These are phyloP conservation scores for Dicrostonyx torquatus DNA, from an alignment of 2,797 vertebrate genomes.

Conservation along the genomic window DNA sequence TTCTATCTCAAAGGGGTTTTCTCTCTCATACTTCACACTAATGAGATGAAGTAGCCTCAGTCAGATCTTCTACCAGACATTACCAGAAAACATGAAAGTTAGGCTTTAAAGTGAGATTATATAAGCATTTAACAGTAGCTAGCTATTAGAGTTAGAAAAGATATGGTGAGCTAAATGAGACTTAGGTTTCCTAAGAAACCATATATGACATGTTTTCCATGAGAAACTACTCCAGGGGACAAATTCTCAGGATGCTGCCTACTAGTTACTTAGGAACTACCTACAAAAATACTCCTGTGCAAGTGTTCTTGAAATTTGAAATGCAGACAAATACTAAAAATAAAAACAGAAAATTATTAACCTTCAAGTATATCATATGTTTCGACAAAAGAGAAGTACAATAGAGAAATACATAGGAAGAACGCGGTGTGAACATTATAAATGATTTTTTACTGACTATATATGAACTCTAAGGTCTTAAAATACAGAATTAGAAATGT, in stretches of 20 bases:
- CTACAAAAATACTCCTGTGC: slow-evolving; percentile 1
- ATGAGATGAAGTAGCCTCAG: background rate
- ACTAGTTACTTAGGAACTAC: slow-evolving; percentile 30
- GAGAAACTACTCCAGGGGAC: slow-evolving; percentile 39
- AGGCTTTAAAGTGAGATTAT: slow-evolving; percentile 53
- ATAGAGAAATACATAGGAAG: background rate
- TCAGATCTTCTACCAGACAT: slow-evolving; percentile 10
- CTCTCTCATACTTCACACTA: background rate
- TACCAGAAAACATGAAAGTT: slow-evolving; percentile 45
- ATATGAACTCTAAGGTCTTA: slow-evolving; percentile 29
- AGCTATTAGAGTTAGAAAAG: slow-evolving; percentile 14
- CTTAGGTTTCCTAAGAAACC: slow-evolving; percentile 27
- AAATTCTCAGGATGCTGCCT: slow-evolving; percentile 41
- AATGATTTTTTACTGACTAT: slow-evolving; percentile 49
- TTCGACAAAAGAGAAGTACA: slow-evolving; percentile 8
- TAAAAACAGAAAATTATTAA: background rate
- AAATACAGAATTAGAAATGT: slow-evolving; percentile 48
- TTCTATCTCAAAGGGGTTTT: background rate
- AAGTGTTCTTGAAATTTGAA: slow-evolving; percentile 40
- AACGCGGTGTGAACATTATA: slow-evolving; percentile 53
- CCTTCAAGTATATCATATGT: background rate
- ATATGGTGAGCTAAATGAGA: background rate
- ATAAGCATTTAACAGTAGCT: slow-evolving; percentile 5
- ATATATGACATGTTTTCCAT: background rate
- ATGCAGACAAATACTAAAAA: slow-evolving; percentile 37